A percentile compares a stretch with the other conserved stretches of the same genome.
phyloP scores from a whole-genome alignment of 2,113 vertebrate genomes.

The Otus sunia region DNA sequence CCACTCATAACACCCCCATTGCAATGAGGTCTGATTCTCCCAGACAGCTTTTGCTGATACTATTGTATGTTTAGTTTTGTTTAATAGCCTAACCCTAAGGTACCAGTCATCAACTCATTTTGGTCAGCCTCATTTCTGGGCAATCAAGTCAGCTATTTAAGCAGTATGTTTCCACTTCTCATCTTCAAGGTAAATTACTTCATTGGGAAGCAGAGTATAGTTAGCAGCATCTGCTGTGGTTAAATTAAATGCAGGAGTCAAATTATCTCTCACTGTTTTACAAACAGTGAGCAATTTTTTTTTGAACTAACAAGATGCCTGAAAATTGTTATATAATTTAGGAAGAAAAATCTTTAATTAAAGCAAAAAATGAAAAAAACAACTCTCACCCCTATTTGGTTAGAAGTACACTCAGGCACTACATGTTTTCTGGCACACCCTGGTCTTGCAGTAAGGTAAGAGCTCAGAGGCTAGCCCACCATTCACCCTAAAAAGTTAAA shows the following conservation, averaged over 20 bases:
- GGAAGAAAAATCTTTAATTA: neutral
- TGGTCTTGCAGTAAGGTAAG: neutral
- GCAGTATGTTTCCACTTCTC: conserved; percentile 4
- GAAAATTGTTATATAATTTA: neutral
- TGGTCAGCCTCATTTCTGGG: conserved; percentile 8
- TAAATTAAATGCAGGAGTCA: neutral
- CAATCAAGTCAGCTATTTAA: conserved; percentile 27
- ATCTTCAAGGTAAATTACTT: conserved; percentile 39
- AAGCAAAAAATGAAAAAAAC: neutral
- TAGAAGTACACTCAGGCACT: neutral
- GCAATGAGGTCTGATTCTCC: neutral
- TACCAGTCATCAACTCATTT: neutral
- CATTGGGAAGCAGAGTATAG: neutral
- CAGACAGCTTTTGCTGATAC: neutral
- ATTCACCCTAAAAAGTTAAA: neutral
- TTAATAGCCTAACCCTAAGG: neutral
- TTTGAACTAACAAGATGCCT: neutral
- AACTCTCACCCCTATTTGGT: neutral
- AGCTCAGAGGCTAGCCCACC: neutral
- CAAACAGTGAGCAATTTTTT: neutral
- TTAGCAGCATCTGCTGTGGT: neutral
- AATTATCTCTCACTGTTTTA: neutral
- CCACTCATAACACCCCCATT: neutral
- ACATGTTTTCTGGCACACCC: neutral
- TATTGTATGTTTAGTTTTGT: neutral